phyloP scores from a whole-genome alignment of 2,113 vertebrate species.

The Antennarius striatus region DNA sequence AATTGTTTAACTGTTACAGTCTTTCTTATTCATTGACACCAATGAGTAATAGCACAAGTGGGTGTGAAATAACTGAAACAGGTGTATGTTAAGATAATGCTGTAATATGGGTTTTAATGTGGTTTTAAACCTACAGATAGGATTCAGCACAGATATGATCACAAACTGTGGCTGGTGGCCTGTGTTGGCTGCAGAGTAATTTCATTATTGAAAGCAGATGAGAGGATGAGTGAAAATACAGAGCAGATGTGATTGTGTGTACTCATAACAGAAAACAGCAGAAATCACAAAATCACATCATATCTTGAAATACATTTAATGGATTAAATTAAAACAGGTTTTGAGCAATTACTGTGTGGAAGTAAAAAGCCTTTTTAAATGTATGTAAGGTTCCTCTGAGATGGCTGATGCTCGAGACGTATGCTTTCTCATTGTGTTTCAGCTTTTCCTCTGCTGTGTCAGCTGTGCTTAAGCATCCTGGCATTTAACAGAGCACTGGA shows the following conservation, averaged over 20 bases:
- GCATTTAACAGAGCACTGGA: constrained; percentile 10
- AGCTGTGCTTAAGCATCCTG: constrained; percentile 7
- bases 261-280: constrained; percentile 39
- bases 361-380: no score
- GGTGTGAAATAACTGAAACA: constrained; percentile 26
- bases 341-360: neutral
- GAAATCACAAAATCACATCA: constrained; percentile 16
- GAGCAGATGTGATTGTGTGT: constrained; percentile 57
- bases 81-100: constrained; percentile 39
- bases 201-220: constrained; percentile 70
- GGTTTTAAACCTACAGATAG: constrained; percentile 32
- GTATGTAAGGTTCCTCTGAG: constrained; percentile 4
- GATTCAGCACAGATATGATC: constrained; percentile 33
- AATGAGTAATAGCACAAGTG: constrained; percentile 13
- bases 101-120: constrained; percentile 51
- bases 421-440: neutral
- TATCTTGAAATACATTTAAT: constrained; percentile 10
- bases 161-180: constrained; percentile 39
- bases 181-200: constrained; percentile 41
- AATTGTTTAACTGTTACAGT: constrained; percentile 23
- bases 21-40: constrained; percentile 22
- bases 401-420: neutral
- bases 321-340: neutral
- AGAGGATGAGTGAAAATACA: constrained; percentile 63
- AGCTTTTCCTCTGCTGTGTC: constrained; percentile 4